Base-by-base conservation (phyloP, 2,797 vertebrate species). In the Neosalanx taihuensis region DNA sequence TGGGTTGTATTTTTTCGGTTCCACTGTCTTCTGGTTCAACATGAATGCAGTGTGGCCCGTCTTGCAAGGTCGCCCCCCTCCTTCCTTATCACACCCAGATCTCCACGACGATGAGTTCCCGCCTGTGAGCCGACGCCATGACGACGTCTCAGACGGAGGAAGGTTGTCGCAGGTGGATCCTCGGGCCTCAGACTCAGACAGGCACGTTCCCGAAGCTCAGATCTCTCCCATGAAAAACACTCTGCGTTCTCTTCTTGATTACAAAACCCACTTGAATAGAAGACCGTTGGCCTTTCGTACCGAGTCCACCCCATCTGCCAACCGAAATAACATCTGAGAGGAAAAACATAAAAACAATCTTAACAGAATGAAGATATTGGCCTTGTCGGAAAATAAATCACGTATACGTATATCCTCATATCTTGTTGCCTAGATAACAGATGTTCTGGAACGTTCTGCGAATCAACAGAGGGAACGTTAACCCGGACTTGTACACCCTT, bases 1-100 rank as follows among this genome's bases (percentile, higher is more conserved):
- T 15, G 26, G n/a, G 1, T 26, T 26, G 1, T 26, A 1, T 26
- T 26, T 1, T 26, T 26, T 26, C 23, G 23, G 23, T 26, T 26
- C 23, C 20, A 31, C 41, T n/a, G 70, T 79, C 67, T 59, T 49
- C 49, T 9, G 41, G 62, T 64, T 10, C 31, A 60, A 69, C 53
- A 29, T 63, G 9, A 31, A 61, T 66, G 61, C 78, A 31, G 35
- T 65, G 53, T 33, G 66, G 73, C 41, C 41, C 5, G 76, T 58
- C 72, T 64, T 23, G 0, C 41, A 1, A 9, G 15, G 13, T 29
- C 1, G n/a, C 23, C 23, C 23, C 26, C 69, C 23, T 41, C 59
- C 33, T 64, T 69, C 10, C 58, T 56, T 65, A 70, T 77, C 74
- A 74, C 29, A 73, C 58, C 76, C 80, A 51, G 78, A 79, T 79